Evolutionary conservation across 2,888 invertebrate species (phyloP).

Genomic region (Cosmia pyralina): DNA sequence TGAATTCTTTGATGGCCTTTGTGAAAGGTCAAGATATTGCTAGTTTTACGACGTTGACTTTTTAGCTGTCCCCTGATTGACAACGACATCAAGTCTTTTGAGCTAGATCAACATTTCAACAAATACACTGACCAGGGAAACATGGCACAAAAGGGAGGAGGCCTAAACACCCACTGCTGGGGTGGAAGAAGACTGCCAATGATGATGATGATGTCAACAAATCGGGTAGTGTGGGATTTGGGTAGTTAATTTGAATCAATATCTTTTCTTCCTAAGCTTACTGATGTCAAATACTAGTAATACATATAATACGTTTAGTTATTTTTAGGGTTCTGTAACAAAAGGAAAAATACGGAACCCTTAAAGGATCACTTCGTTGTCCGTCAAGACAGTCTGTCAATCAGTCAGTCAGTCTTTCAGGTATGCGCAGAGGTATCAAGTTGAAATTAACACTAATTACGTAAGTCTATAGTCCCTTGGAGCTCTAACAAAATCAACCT

Average conservation of each 20-base stretch:
- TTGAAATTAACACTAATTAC: no score
- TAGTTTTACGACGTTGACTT: constrained; percentile 6
- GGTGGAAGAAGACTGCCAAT: neutral
- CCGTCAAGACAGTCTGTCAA: no score
- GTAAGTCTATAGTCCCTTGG: no score
- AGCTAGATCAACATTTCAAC: neutral
- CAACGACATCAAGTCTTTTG: neutral
- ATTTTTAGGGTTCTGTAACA: no score
- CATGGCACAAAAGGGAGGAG: no score
- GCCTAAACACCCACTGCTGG: neutral
- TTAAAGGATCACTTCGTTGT: no score
- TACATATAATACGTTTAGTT: neutral
- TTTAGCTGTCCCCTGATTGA: neutral
- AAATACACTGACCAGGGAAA: neutral
- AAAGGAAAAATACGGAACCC: no score
- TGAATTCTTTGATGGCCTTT: constrained; percentile 45
- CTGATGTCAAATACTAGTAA: neutral
- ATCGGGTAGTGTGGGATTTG: neutral
- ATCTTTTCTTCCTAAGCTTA: neutral
- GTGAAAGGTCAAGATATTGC: constrained; percentile 33
- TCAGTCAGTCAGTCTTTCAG: no score
- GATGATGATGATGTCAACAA: neutral
- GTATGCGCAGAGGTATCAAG: no score
- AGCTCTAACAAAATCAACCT: no score
- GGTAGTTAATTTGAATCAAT: neutral